Evolutionary conservation across 2,113 vertebrate species (phyloP), one percentile per base, ranked within the genome.

Genomic region (Eublepharis macularius): DNA sequence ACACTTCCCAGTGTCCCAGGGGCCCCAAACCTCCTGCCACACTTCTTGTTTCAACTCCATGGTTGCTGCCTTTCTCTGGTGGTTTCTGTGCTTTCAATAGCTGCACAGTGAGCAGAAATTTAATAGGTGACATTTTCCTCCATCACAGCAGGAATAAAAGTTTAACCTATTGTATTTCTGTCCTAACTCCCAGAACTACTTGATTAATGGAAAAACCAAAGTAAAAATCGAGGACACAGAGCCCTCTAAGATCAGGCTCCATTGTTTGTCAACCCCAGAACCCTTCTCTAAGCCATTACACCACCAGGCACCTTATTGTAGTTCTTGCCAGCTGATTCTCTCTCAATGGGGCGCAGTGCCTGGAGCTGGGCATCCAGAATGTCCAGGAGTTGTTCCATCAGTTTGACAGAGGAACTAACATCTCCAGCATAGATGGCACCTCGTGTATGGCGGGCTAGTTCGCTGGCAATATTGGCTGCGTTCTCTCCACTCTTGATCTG

Each of bases 401-500:
- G 97, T 70, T 97, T 97, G 88, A 99, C 98, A 0, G 98, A 97
- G 0, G 98, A 99, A 88, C 98, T 99, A 87, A 99, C 97, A 0
- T 99, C 98, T 1, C 98, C 98, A 0, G 98, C 98, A 1, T 98
- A 98, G 93, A 99, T 98, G 32, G 97, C 97, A 45, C 98, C 97
- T 6, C 98, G 96, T 0, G 98, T 99, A 94, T 98, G 98, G 84
- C 98, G 97, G 86, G 98, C 97, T 89, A 99, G 95, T 94, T 99
- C 98, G 0, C 96, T 96, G 0, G 98, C 98, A 14, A 99, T 99
- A 94, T 97, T 98, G 66, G 98, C 98, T 0, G 98, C 98, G 1
- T 99, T 99, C 95, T 99, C 98, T 4, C 98, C 98, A 1, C 98
- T 99, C 93, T 98, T 99, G 89, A 99, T 99, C 98, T 99, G 92